A percentile compares a stretch with the other conserved stretches of the same genome.
Evolutionary conservation across 2,888 invertebrate genomes (phyloP).

Genomic region (Polia nebulosa): DNA sequence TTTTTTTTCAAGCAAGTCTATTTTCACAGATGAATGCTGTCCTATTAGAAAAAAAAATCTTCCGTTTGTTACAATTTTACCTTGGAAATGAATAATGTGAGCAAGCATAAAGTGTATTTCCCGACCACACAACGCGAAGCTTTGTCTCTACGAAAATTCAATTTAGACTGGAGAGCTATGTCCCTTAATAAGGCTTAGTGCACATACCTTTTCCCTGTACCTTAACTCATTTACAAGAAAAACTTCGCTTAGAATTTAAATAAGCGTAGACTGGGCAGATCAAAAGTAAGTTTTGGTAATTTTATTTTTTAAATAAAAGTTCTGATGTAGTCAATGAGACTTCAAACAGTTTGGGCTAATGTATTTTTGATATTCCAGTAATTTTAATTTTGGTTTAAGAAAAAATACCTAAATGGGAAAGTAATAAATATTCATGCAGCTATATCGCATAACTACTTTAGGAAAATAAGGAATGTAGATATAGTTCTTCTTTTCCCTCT

Average conservation of each 20-base stretch:
- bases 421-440: conserved; percentile 23
- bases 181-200: conserved; percentile 29
- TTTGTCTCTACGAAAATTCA: conserved; percentile 31
- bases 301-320: conserved; percentile 35
- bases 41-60: not conserved
- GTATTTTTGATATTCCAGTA: conserved; percentile 34
- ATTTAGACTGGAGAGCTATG: conserved; percentile 13
- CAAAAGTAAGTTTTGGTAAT: conserved; percentile 26
- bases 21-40: too few relatives aligned
- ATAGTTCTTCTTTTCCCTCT: conserved; percentile 30
- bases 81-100: conserved; percentile 9
- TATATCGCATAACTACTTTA: conserved; percentile 19
- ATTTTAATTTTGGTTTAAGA: not conserved
- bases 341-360: conserved; percentile 34
- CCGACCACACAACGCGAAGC: conserved; percentile 1
- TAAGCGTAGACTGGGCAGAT: conserved; percentile 23
- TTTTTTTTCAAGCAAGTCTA: too few relatives aligned
- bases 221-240: conserved; percentile 35
- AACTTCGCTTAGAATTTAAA: conserved; percentile 35
- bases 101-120: not conserved
- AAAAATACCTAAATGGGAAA: not conserved
- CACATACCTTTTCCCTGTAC: conserved; percentile 23
- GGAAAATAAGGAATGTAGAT: conserved; percentile 15
- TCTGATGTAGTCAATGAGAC: conserved; percentile 40
- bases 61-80: not conserved